Evolutionary conservation across 2,888 invertebrate genomes (phyloP).

Genomic region (Pyrgus malvae): DNA sequence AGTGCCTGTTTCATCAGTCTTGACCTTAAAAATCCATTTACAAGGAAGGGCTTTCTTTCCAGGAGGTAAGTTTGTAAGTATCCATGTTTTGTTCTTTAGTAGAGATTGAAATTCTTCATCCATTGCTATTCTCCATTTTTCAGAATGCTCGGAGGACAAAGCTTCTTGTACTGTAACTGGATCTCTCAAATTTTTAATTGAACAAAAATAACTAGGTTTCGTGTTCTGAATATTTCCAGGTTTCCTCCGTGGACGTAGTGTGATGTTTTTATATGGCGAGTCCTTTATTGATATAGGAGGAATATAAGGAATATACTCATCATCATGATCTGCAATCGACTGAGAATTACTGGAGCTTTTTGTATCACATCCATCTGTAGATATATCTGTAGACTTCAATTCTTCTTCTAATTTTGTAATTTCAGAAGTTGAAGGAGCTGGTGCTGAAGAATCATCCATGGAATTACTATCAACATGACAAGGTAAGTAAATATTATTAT

Average conservation of each 20-base stretch:
- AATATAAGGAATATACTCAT: too few species aligned
- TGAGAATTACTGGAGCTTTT: too few species aligned
- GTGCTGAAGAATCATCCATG: too few species aligned
- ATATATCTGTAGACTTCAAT: too few species aligned
- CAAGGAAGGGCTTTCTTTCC: not conserved
- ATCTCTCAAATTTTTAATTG: not conserved
- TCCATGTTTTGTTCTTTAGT: slow-evolving; percentile 28
- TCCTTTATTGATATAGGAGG: too few species aligned
- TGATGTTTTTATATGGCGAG: too few species aligned
- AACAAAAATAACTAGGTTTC: not conserved
- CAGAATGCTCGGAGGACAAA: slow-evolving; percentile 7
- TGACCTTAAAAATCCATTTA: not conserved
- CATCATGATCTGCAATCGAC: too few species aligned
- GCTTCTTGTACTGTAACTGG: slow-evolving; percentile 21
- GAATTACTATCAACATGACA: too few species aligned
- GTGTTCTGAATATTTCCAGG: not conserved
- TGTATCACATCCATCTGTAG: too few species aligned
- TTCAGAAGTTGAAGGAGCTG: too few species aligned
- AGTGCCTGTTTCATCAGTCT: not conserved
- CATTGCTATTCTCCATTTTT: slow-evolving; percentile 29
- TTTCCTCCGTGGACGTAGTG: not conserved
- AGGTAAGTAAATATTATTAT: slow-evolving; percentile 6
- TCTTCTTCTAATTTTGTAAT: too few species aligned
- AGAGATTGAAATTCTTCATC: slow-evolving; percentile 25
- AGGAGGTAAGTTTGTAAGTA: slow-evolving; percentile 28